Base-by-base conservation (phyloP, 2,113 vertebrate species). In the Glareola pratincola region DNA sequence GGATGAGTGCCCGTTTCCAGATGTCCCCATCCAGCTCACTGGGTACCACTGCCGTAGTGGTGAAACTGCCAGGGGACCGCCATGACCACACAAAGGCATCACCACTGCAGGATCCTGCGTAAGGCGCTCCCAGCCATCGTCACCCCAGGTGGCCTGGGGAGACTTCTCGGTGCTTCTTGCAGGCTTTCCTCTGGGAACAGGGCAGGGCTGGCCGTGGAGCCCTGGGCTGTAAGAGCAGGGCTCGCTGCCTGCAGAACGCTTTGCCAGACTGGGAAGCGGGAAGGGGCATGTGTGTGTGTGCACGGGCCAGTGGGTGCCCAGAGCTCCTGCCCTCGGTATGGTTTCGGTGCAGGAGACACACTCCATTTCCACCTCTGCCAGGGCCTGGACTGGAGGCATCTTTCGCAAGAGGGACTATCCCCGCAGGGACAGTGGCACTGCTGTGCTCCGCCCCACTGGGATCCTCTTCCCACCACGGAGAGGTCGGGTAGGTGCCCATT, bases 41-140 rank as follows among this genome's bases (percentile, higher is more conserved):
- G 24, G 56, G 34, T 39, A 19, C 27, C 6, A 4, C 36, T 37
- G 15, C 10, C 36, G 12, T 1, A 7, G 60, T 3, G 27, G 7
- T 26, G 64, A 45, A 57, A 41, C 41, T 81, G 32, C 10, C 69
- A 47, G 39, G 64, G 29, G 36, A 48, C 47, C 8, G 12, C 8
- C 39, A 56, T 36, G 10, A 60, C 71, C 39, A 5, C 0, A 0
- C 11, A 30, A 39, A 3, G 26, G 54, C 66, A 45, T 14, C 11
- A 10, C 27, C 56, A 60, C 14, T 0, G 0, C 3, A 4, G 50
- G 13, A 32, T n/a, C 22, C n/a, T 48, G 37, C 2, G 0, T 20
- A 81, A 57, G 41, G 5, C 5, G 12, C 23, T 57, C 64, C 39
- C 1, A 1, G 37, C 26, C 43, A 11, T 4, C 0, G 0, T 11